Base-by-base conservation (phyloP, 1,140 invertebrate species). In the Coenobita brevimanus region DNA sequence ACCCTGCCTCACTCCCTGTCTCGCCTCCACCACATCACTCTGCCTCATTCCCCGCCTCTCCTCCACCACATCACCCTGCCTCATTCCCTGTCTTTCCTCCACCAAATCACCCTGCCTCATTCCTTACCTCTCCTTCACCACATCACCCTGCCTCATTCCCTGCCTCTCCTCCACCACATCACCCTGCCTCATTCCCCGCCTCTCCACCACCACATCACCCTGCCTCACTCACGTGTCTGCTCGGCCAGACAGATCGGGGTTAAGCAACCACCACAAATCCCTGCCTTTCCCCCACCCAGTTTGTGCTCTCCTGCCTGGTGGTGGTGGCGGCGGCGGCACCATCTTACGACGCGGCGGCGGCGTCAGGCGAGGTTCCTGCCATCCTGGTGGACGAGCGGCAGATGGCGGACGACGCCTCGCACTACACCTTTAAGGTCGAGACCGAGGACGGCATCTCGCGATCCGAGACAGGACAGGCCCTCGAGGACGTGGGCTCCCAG, bases 341-440 rank as follows among this genome's bases (percentile, higher is more conserved):
- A 24, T 3, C 3, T 6, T 3, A 21, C 21, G 3, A 64, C 3
- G 62, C 6, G 4, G 62, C n/a, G n/a, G 4, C 62, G 3, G n/a
- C n/a, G n/a, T 64, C 62, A 6, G 21, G 4, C 3, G 62, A 64
- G 4, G 4, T 3, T 64, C 62, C 62, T 3, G 69, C 69, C 30
- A 76, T 76, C 36, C 73, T 76, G 33, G 73, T 76, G 0, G 73
- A 76, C 73, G 73, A 76, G 17, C 73, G 73, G 8, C 3, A 4
- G 8, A 73, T 43, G 36, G 33, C 73, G n/a, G 62, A 64, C 73
- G 73, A 76, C 73, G 73, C 36, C 73, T 41, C 36, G 17, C 8
- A 17, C 2, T 76, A 76, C 73, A 43, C 13, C 73, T 76, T 76
- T 43, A 27, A 43, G 73, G 27, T 76, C 1, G 73, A 76, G 73